phyloP scores from a whole-genome alignment of 2,888 invertebrate genomes.

The Clostera curtula region DNA sequence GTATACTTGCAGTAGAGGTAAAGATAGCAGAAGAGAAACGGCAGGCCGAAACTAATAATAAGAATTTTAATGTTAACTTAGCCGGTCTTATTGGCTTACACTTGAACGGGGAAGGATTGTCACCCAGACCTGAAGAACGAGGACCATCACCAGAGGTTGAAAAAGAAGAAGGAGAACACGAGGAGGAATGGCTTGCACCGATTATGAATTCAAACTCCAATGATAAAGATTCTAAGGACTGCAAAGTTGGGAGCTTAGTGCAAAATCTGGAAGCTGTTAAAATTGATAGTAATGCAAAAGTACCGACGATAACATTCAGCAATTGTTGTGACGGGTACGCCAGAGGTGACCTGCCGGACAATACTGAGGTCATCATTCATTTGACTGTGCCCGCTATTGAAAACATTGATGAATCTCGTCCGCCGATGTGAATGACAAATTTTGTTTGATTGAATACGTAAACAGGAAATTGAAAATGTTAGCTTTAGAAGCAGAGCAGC shows the following conservation, averaged over 20 bases:
- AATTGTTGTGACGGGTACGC: slow-evolving; percentile 58
- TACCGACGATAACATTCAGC: slow-evolving; percentile 67
- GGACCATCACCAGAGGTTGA: slow-evolving; percentile 46
- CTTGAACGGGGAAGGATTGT: slow-evolving; percentile 52
- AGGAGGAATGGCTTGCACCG: slow-evolving; percentile 66
- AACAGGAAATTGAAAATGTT: slow-evolving; percentile 45
- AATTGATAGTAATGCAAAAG: slow-evolving; percentile 53
- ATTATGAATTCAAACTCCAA: slow-evolving; percentile 60
- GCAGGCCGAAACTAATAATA: slow-evolving; percentile 28
- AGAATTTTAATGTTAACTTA: slow-evolving; percentile 62
- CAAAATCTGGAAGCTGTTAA: slow-evolving; percentile 49
- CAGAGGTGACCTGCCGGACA: slow-evolving; percentile 41
- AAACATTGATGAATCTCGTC: slow-evolving; percentile 58
- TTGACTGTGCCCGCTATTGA: slow-evolving; percentile 64
- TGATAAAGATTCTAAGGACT: slow-evolving; percentile 39
- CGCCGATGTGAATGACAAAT: slow-evolving; percentile 67
- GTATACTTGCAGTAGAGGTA: slow-evolving; percentile 45
- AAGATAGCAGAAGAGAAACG: slow-evolving; percentile 27
- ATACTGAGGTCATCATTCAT: slow-evolving; percentile 51
- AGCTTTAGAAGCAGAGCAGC: slow-evolving; percentile 61
- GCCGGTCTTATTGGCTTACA: slow-evolving; percentile 54
- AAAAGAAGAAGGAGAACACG: slow-evolving; percentile 41
- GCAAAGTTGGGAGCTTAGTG: slow-evolving; percentile 47
- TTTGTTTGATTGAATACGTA: slow-evolving; percentile 21
- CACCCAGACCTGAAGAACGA: slow-evolving; percentile 41